Evolutionary conservation across 1,140 invertebrate species (phyloP), one percentile per base, ranked within the genome.

Genomic region (Drepana arcuata): DNA sequence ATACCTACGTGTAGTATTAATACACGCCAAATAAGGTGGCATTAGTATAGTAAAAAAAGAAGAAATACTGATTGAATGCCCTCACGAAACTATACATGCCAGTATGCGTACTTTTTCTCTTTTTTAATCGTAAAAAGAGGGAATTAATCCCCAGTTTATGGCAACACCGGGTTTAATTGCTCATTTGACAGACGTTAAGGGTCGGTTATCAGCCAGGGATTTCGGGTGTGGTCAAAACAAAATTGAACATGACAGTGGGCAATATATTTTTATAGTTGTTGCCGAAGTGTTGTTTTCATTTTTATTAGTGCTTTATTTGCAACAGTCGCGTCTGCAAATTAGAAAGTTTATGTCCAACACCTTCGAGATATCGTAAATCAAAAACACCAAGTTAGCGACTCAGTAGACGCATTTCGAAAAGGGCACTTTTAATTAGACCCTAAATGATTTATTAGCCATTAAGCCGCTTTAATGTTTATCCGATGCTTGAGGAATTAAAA

Each of bases 211-310:
- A 50, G 38, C 37, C 51, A 14, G 56, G 37, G n/a, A 23, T 65
- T 72, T 68, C 64, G 62, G 67, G 66, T 72, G 73, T 72, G 71
- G 70, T 65, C 68, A 69, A 42, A 43, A 48, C 60, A 59, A 62
- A 70, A 72, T 63, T 52, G 54, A 66, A 65, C 59, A 63, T 60
- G 55, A 65, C 62, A 64, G 52, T 49, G 54, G 40, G 54, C 60
- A 62, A 73, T 71, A 80, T 67, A 67, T 61, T 71, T 77, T 78
- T 78, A 80, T 75, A 68, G 63, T 71, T 75, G 61, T 46, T 21
- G 18, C 38, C 33, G 63, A 70, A 60, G 64, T 74, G 66, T 75
- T 78, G 53, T 57, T 75, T 75, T 80, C 69, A 70, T 74, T 70
- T 57, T 51, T 43, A 32, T n/a, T n/a, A 50, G 43, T 51, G 55